A percentile compares a stretch with the other conserved stretches of the same genome.
phyloP scores from a whole-genome alignment of 2,888 invertebrate genomes.

The Drosophila birchii region DNA sequence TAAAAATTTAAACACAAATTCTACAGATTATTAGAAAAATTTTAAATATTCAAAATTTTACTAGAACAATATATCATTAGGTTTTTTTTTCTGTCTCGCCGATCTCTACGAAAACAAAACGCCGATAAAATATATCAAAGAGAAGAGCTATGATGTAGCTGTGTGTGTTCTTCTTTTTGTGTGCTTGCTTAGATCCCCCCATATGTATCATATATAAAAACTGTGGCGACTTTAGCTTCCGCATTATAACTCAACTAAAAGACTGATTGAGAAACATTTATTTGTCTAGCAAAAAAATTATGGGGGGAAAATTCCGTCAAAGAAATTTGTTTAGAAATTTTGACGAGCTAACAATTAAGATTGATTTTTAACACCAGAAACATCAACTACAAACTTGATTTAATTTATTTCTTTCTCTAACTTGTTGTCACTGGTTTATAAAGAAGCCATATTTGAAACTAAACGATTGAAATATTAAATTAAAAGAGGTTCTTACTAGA shows the following conservation, averaged over 20 bases:
- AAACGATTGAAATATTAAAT: not conserved
- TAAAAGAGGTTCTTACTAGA: not conserved
- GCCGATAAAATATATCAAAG: constrained; percentile 48
- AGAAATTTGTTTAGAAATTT: constrained; percentile 8
- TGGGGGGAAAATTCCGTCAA: constrained; percentile 10
- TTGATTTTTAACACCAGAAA: not conserved
- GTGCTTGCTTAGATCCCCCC: constrained; percentile 17
- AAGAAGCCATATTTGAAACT: not conserved
- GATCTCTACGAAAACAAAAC: constrained; percentile 28
- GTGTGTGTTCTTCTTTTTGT: constrained; percentile 9
- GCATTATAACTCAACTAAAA: constrained; percentile 39
- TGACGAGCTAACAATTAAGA: not conserved
- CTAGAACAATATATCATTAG: not conserved
- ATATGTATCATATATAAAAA: constrained; percentile 29
- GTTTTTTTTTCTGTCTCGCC: constrained; percentile 3
- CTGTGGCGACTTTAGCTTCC: constrained; percentile 42
- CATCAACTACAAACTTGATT: not conserved
- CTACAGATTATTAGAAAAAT: not conserved
- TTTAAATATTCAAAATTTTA: too few relatives aligned
- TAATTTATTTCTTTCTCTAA: not conserved
- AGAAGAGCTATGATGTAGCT: not conserved
- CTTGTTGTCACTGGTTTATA: not conserved
- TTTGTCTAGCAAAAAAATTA: constrained; percentile 12
- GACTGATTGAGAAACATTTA: constrained; percentile 30
- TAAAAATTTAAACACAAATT: not conserved